Percentiles rank a stretch among this genome's conserved stretches.
phyloP scores from a whole-genome alignment of 2,797 vertebrate genomes.

The Xyrichtys novacula region DNA sequence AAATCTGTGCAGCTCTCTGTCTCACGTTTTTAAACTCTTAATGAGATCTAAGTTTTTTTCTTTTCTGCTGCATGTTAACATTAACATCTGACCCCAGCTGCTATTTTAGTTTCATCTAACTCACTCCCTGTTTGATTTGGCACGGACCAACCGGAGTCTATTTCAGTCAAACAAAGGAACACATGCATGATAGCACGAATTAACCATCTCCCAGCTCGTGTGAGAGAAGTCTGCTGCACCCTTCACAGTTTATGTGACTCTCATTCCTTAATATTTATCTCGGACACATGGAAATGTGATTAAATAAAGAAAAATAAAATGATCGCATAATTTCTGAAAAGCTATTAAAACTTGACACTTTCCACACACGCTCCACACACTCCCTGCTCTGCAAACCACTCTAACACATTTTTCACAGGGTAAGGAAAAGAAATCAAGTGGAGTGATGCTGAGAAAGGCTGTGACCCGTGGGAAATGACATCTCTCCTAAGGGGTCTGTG shows the following conservation, averaged over 20 bases:
- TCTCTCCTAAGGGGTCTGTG: conserved; percentile 9
- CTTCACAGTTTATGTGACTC: not conserved
- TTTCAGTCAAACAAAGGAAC: conserved; percentile 43
- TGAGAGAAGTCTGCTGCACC: conserved; percentile 7
- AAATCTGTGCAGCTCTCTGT: conserved; percentile 18
- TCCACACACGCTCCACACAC: not conserved
- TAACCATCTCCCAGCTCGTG: conserved; percentile 12
- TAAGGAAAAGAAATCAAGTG: not conserved
- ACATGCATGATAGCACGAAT: conserved; percentile 43
- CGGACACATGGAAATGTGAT: conserved; percentile 48
- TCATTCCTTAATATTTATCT: conserved; percentile 20
- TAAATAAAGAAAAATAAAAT: conserved; percentile 31
- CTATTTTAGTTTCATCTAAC: conserved; percentile 29
- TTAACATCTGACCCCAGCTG: conserved; percentile 19
- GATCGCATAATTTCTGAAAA: conserved; percentile 17
- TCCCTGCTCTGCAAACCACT: conserved; percentile 14
- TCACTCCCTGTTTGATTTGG: conserved; percentile 44
- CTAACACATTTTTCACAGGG: not conserved
- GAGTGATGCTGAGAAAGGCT: conserved; percentile 1
- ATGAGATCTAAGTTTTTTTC: conserved; percentile 25
- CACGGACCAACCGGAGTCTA: conserved; percentile 18
- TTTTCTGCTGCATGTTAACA: conserved; percentile 11
- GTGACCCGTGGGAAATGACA: conserved; percentile 17
- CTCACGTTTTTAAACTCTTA: conserved; percentile 29
- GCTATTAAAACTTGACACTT: conserved; percentile 29